Evolutionary conservation across 2,113 vertebrate species (phyloP).

Genomic region (Cariama cristata): DNA sequence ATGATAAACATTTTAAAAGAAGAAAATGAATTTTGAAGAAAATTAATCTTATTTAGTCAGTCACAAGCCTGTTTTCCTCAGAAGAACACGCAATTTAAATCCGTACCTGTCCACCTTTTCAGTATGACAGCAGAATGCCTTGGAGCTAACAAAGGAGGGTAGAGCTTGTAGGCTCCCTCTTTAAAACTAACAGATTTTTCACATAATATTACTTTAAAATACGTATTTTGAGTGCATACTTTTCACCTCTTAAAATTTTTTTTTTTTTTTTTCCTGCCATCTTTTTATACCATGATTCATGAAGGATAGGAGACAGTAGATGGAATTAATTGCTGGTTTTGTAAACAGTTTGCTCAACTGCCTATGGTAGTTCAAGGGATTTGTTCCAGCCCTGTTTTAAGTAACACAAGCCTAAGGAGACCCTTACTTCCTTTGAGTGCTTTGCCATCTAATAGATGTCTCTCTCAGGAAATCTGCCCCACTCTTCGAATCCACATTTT

Average conservation of each 20-base stretch:
- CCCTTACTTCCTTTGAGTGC: not conserved
- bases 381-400: not conserved
- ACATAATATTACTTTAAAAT: not conserved
- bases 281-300: not conserved
- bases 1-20: not conserved
- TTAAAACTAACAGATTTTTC: not conserved
- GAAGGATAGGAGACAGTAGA: not conserved
- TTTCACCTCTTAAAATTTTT: not conserved
- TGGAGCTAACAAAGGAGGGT: not conserved
- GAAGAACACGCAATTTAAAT: not conserved
- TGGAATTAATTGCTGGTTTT: not conserved
- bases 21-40: not conserved
- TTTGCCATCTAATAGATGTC: not conserved
- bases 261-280: not conserved
- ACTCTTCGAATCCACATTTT: not conserved
- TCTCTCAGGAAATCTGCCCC: not conserved
- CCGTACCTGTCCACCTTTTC: not conserved
- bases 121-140: not conserved
- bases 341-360: not conserved
- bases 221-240: not conserved
- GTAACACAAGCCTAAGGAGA: not conserved
- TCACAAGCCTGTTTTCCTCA: not conserved
- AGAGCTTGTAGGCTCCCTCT: not conserved
- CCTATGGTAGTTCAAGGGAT: not conserved
- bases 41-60: not conserved